Conservation (phyloP, 2,888 invertebrate genomes). For the Drosophila subsilvestris region DNA sequence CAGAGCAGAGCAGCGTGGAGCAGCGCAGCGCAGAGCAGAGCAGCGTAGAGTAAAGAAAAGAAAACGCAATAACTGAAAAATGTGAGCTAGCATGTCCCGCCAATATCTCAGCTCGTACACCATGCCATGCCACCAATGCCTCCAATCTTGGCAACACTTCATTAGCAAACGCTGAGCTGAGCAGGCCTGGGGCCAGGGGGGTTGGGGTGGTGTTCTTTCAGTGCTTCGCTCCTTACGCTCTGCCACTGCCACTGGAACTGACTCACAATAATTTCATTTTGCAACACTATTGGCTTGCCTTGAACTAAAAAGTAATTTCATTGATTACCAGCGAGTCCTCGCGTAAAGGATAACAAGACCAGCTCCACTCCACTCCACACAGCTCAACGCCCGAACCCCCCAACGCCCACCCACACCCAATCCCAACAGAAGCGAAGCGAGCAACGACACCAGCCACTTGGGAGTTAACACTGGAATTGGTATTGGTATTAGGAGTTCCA, state of each 20-base stretch:
- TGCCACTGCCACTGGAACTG: conserved; percentile 22
- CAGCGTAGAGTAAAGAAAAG: conserved; percentile 24
- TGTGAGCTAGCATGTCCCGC: conserved; percentile 59
- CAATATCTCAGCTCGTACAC: conserved; percentile 15
- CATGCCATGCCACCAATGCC: background rate
- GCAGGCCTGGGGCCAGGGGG: too few relatives aligned
- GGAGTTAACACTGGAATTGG: conserved; percentile 44
- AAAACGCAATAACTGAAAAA: conserved; percentile 65
- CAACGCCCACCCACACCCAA: conserved; percentile 21
- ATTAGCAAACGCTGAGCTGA: conserved; percentile 67
- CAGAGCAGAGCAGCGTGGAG: background rate
- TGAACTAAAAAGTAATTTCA: conserved; percentile 76
- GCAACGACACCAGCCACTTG: conserved; percentile 58
- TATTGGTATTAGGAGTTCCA: conserved; percentile 28
- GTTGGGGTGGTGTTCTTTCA: too few relatives aligned
- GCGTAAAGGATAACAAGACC: conserved; percentile 60
- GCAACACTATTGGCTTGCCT: conserved; percentile 65
- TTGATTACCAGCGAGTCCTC: conserved; percentile 65
- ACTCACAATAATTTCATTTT: conserved; percentile 74
- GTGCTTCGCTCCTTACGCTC: too few relatives aligned
- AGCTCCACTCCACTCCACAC: conserved; percentile 16
- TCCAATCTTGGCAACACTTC: conserved; percentile 69
- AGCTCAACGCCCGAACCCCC: conserved; percentile 17
- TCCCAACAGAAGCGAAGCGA: conserved; percentile 42
- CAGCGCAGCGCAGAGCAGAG: background rate